These are phyloP conservation scores for Nothoprocta pentlandii DNA, from an alignment of 2,113 vertebrate species.

Conservation along the genomic window DNA sequence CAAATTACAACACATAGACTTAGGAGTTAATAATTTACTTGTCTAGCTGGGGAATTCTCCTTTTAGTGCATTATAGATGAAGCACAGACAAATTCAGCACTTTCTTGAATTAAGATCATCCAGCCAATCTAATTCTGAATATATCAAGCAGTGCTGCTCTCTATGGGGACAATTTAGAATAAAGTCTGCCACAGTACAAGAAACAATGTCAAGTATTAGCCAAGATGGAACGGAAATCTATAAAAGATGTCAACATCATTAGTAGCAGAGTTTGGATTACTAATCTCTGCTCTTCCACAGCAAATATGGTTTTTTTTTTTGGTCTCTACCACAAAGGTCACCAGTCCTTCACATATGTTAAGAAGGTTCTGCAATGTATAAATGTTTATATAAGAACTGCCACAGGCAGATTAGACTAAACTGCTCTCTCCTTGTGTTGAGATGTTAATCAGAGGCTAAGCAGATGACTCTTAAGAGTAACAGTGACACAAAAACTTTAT, in stretches of 20 bases:
- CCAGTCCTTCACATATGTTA: neutral
- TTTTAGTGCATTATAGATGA: slow-evolving; percentile 68
- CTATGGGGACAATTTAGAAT: slow-evolving; percentile 58
- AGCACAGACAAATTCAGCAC: slow-evolving; percentile 60
- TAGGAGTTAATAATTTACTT: slow-evolving; percentile 70
- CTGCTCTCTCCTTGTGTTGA: neutral
- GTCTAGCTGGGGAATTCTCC: slow-evolving; percentile 59
- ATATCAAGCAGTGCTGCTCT: slow-evolving; percentile 48
- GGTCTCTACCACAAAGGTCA: neutral
- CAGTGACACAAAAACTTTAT: fast-evolving
- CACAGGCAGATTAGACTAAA: neutral
- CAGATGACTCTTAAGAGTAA: neutral
- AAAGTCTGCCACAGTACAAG: neutral
- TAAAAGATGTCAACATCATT: slow-evolving; percentile 39
- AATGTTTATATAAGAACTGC: neutral
- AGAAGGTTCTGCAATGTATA: neutral
- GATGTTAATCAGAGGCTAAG: neutral
- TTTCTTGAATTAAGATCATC: slow-evolving; percentile 68
- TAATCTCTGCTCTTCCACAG: slow-evolving; percentile 24
- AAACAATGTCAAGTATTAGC: slow-evolving; percentile 56
- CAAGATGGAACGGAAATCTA: slow-evolving; percentile 34
- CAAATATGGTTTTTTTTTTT: neutral
- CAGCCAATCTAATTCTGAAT: slow-evolving; percentile 67
- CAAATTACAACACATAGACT: slow-evolving; percentile 63
- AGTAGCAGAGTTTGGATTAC: slow-evolving; percentile 27